Conservation (phyloP, 2,888 invertebrate genomes). For the Laothoe populi region DNA sequence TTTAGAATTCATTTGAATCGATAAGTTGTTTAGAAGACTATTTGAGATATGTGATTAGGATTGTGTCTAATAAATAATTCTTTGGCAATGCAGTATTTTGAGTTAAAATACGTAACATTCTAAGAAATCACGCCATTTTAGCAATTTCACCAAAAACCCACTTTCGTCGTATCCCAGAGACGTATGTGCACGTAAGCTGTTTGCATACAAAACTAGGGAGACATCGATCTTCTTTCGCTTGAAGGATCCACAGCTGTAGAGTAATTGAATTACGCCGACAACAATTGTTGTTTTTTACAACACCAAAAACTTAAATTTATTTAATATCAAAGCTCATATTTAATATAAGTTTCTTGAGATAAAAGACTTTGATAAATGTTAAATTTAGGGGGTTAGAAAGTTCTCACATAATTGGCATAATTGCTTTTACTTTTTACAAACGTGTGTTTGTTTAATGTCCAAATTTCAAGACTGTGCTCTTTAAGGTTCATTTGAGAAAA, state of each 20-base stretch:
- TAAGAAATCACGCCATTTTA: background rate
- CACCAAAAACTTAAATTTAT: background rate
- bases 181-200: constrained; percentile 19
- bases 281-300: background rate
- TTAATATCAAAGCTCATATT: background rate
- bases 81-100: background rate
- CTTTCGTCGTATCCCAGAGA: constrained; percentile 1
- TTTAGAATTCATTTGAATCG: too few species aligned
- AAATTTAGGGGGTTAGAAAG: background rate
- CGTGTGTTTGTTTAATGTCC: constrained; percentile 13
- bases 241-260: background rate
- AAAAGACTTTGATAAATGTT: constrained; percentile 1
- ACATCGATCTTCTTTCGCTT: constrained; percentile 14
- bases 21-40: too few species aligned
- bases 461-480: too few species aligned
- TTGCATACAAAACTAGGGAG: constrained; percentile 15
- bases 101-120: background rate
- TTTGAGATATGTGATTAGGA: too few species aligned
- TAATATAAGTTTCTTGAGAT: background rate
- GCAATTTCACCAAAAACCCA: constrained; percentile 7
- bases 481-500: too few species aligned
- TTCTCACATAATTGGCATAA: background rate
- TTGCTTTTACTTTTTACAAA: background rate
- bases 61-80: background rate
- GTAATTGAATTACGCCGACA: constrained; percentile 19